phyloP scores from a whole-genome alignment of 2,888 invertebrate genomes.

The Pasiphila rectangulata region DNA sequence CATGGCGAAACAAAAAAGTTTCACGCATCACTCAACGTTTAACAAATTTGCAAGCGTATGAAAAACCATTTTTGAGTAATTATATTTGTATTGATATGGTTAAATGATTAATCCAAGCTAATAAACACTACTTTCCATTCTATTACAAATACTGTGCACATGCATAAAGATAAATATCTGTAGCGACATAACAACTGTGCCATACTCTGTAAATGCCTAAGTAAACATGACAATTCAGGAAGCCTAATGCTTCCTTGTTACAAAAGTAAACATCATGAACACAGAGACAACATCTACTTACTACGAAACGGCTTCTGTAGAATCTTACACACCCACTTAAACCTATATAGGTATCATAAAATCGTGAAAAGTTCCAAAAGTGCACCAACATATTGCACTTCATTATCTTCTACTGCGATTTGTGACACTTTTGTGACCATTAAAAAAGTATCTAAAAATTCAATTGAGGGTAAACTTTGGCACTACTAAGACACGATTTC shows the following conservation, averaged over 20 bases:
- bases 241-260: background rate
- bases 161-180: background rate
- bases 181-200: slow-evolving; percentile 2
- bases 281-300: background rate
- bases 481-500: slow-evolving; percentile 65
- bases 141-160: slow-evolving; percentile 6
- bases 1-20: background rate
- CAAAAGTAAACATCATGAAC: background rate
- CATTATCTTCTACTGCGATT: too few species aligned
- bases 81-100: slow-evolving; percentile 7
- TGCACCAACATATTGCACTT: too few species aligned
- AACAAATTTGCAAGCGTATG: background rate
- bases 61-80: background rate
- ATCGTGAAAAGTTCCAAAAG: slow-evolving; percentile 24
- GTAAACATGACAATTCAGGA: background rate
- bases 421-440: slow-evolving; percentile 27
- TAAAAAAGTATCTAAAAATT: slow-evolving; percentile 38
- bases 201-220: slow-evolving; percentile 3
- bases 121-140: slow-evolving; percentile 5
- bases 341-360: slow-evolving; percentile 17
- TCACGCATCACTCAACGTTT: too few species aligned
- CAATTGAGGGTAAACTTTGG: slow-evolving; percentile 50
- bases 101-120: slow-evolving; percentile 3
- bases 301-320: slow-evolving; percentile 1
- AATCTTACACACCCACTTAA: slow-evolving; percentile 14